Evolutionary conservation across 2,797 vertebrate genomes (phyloP), one percentile per base, ranked within the genome.

Genomic region (Kryptopterus vitreolus): DNA sequence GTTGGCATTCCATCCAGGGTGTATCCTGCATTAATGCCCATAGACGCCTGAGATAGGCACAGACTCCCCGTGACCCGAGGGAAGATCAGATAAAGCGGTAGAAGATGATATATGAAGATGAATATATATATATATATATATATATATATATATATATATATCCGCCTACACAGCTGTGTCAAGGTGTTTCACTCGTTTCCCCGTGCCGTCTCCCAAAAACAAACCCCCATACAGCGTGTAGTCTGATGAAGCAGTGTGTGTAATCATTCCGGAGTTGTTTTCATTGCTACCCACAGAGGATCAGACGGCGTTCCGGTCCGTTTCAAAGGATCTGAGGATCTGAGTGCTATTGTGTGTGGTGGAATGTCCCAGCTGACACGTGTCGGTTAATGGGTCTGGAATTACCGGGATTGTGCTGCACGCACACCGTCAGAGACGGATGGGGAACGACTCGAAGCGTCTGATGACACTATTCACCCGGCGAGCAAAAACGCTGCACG

Each of bases 191-290:
- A 50, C 9, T 58, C 53, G 13, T 66, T 26, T 20, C 9, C 35
- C 58, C 13, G 1, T 5, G 38, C 68, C 26, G 68, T 38, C 61
- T 29, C 65, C 7, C 31, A 69, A 12, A 24, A 5, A 22, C 61
- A 61, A 5, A 22, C 61, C 53, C 52, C 74, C 46, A 62, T 68
- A 62, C 26, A 15, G 55, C 52, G 31, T 80, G 26, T 46, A 53
- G 43, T 68, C 72, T 82, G 62, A n/a, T 59, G 79, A 70, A 62
- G 33, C 13, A 2, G 10, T 48, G 76, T 79, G 72, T 81, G 80
- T 77, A 70, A 77, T 81, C 55, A 76, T 83, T 79, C 38, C 43
- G 75, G 76, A 83, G 72, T 79, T 79, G 78, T 76, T 73, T 73
- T 70, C 77, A 76, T 29, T 78, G 58, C 18, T 2, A 35, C 66